Evolutionary conservation across 1,140 invertebrate genomes (phyloP).

Genomic region (Mamestra configurata): DNA sequence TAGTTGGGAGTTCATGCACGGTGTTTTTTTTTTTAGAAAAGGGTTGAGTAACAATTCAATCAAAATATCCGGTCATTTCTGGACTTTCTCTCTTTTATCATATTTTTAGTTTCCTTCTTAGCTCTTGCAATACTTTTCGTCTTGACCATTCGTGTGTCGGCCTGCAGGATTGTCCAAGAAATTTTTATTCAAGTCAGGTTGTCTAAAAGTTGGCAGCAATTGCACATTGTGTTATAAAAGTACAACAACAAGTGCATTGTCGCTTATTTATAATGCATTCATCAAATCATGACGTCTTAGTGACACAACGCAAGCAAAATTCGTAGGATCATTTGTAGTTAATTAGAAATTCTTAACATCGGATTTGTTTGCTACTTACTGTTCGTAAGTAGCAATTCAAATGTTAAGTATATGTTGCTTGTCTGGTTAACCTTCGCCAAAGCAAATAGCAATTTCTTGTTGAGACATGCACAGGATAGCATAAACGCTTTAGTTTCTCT

Average conservation of each 20-base stretch:
- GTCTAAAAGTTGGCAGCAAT: slow-evolving; percentile 2
- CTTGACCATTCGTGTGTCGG: too few species aligned
- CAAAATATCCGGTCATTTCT: too few species aligned
- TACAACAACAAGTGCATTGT: slow-evolving; percentile 8
- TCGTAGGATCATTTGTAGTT: not conserved
- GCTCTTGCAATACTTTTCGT: too few species aligned
- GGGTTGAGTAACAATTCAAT: too few species aligned
- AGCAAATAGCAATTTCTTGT: not conserved
- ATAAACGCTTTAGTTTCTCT: not conserved
- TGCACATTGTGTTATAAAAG: slow-evolving; percentile 32
- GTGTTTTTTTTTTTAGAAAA: too few species aligned
- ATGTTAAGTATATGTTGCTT: too few species aligned
- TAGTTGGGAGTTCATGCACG: too few species aligned
- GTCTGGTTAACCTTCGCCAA: too few species aligned
- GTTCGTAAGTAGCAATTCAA: too few species aligned
- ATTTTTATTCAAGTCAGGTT: slow-evolving; percentile 15
- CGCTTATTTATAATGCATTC: not conserved
- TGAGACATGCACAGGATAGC: not conserved
- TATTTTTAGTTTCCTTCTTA: too few species aligned
- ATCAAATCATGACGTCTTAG: not conserved
- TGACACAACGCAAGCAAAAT: not conserved
- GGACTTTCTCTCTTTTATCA: too few species aligned
- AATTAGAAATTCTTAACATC: not conserved
- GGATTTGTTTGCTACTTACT: too few species aligned
- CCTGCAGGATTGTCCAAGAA: not conserved